phyloP scores from a whole-genome alignment of 2,888 invertebrate species.

The Eupithecia tripunctaria region DNA sequence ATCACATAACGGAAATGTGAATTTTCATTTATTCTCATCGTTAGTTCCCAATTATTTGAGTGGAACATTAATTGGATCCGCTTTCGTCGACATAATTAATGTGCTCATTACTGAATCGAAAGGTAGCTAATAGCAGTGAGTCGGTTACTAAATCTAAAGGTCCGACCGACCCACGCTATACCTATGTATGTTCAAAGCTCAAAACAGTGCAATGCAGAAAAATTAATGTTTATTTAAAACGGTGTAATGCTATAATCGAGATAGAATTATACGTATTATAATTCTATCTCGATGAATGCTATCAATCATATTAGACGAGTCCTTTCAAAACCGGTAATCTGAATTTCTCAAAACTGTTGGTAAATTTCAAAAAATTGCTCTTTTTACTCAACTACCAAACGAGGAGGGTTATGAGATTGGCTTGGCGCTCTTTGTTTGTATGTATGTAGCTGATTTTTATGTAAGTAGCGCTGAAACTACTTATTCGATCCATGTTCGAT shows the following conservation, averaged over 20 bases:
- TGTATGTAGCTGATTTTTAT: too few species aligned
- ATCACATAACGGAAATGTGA: constrained; percentile 13
- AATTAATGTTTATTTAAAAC: not conserved
- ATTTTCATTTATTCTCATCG: constrained; percentile 19
- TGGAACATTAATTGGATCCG: constrained; percentile 22
- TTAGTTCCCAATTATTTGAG: constrained; percentile 20
- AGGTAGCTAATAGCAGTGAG: too few species aligned
- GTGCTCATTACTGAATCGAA: constrained; percentile 16
- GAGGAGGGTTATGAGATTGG: too few species aligned
- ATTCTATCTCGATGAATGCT: too few species aligned
- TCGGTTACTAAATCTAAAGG: constrained; percentile 20
- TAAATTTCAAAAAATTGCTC: too few species aligned
- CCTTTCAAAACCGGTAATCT: too few species aligned
- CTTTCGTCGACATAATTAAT: constrained; percentile 28
- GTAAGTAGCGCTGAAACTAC: too few species aligned
- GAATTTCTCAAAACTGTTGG: too few species aligned
- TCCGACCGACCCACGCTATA: constrained; percentile 11
- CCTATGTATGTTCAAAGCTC: constrained; percentile 17
- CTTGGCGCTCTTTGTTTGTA: too few species aligned
- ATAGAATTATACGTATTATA: not conserved
- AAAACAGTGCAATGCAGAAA: constrained; percentile 1
- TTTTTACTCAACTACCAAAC: too few species aligned
- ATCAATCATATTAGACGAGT: too few species aligned
- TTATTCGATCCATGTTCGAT: too few species aligned
- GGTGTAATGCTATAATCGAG: constrained; percentile 18